Base-by-base conservation (phyloP, 1,140 invertebrate species). In the Zaprionus nigranus region DNA sequence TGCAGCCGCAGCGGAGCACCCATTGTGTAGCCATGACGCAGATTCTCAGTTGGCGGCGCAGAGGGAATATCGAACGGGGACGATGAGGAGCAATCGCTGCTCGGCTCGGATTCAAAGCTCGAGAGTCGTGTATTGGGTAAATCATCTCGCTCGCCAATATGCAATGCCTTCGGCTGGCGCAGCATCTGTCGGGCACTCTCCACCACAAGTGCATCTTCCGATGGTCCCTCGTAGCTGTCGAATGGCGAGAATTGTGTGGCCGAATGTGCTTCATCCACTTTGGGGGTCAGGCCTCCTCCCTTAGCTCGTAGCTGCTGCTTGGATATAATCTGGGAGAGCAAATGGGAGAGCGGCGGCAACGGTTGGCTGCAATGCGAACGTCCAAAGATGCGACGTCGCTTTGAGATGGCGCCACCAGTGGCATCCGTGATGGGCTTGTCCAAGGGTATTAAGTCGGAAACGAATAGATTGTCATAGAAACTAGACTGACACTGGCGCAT, bases 351-450 rank as follows among this genome's bases (percentile, higher is more conserved):
- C 2, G 85, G 78, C 1, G 75, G 81, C 30, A 66, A 11, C 1
- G 78, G 63, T 11, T 63, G 58, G 17, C 78, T 79, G 22, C 49
- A 53, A 13, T 81, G 84, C 0, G 15, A n/a, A 17, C 63, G 58
- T 4, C 69, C 66, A 3, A 40, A 24, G 1, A 12, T 3, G 5
- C 7, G 9, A 36, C 30, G 71, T 6, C 36, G 61, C 63, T 88
- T 88, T 2, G 85, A 90, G 12, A 88, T 82, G 34, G 85, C 85
- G 5, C 85, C 85, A 3, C 81, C 65, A 0, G 66, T 51, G 5
- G 56, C 7, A 60, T 88, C 68, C 1, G 71, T 84, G 7, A 87
- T 88, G 20, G 85, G 81, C 6, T 28, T 60, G 12, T 46, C 49
- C 51, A 87, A 24, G 0, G 84, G 84, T 40, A 78, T 73, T 11